phyloP scores from a whole-genome alignment of 1,140 invertebrate species.

The Drosophila subobscura region DNA sequence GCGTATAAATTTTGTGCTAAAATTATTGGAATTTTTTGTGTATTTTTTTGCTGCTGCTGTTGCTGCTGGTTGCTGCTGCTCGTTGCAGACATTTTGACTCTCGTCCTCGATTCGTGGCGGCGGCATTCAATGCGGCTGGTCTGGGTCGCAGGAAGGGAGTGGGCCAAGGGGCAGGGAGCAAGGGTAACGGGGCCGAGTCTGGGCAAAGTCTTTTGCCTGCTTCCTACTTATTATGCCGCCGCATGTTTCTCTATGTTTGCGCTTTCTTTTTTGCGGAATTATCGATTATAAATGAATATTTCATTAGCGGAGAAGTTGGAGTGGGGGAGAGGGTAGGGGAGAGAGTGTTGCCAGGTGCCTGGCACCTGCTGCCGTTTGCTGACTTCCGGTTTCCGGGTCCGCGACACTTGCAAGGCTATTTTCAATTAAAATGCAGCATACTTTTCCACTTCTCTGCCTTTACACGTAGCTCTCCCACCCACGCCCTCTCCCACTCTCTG shows the following conservation, averaged over 20 bases:
- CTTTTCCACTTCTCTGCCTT: constrained; percentile 23
- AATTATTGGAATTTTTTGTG: constrained; percentile 63
- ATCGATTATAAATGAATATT: constrained; percentile 81
- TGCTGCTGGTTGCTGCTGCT: constrained; percentile 28
- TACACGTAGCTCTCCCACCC: background rate
- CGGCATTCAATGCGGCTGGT: constrained; percentile 61
- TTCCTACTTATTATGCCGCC: constrained; percentile 74
- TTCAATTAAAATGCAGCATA: constrained; percentile 74
- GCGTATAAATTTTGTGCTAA: constrained; percentile 65
- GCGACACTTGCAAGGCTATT: constrained; percentile 43
- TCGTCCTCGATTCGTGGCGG: constrained; percentile 66
- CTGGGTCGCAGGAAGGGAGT: constrained; percentile 10
- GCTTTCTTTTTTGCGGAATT: constrained; percentile 66
- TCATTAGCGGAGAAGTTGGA: constrained; percentile 57
- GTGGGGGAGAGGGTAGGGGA: background rate
- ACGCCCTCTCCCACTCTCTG: background rate
- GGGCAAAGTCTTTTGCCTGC: constrained; percentile 42
- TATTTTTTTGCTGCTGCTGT: constrained; percentile 1
- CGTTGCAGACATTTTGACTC: constrained; percentile 69
- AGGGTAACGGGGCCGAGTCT: constrained; percentile 15
- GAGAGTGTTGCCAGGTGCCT: background rate
- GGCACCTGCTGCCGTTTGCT: constrained; percentile 29
- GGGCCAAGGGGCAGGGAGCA: constrained; percentile 7
- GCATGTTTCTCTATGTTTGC: constrained; percentile 56
- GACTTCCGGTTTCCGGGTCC: constrained; percentile 63